phyloP scores from a whole-genome alignment of 1,140 invertebrate species.

The Formica selysi region DNA sequence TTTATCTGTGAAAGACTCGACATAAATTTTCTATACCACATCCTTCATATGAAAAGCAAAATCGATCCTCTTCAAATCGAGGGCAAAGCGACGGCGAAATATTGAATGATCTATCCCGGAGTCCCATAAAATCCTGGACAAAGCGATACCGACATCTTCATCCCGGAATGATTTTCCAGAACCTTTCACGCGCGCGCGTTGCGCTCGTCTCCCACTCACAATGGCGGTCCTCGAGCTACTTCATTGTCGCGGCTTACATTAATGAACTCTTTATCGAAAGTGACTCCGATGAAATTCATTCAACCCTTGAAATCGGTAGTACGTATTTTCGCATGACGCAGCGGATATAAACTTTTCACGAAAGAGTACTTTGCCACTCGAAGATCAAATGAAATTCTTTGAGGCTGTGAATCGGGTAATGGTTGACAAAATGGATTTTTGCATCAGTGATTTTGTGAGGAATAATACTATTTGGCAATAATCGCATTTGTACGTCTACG shows the following conservation, averaged over 20 bases:
- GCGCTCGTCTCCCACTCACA: not conserved
- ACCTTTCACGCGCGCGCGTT: constrained; percentile 33
- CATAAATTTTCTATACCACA: not conserved
- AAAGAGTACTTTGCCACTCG: not conserved
- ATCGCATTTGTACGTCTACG: not conserved
- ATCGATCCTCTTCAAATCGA: constrained; percentile 45
- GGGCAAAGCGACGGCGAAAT: constrained; percentile 26
- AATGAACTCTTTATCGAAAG: constrained; percentile 52
- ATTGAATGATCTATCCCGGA: constrained; percentile 12
- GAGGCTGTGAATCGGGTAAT: not conserved
- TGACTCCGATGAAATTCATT: constrained; percentile 36
- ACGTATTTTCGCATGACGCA: constrained; percentile 36
- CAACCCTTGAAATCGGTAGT: constrained; percentile 19
- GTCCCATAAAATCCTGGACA: constrained; percentile 35
- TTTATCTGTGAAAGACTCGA: not conserved
- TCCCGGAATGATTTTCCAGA: constrained; percentile 51
- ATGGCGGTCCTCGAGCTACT: constrained; percentile 26
- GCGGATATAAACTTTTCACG: constrained; percentile 2
- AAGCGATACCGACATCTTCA: constrained; percentile 38
- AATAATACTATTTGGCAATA: not conserved
- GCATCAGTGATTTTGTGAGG: constrained; percentile 4
- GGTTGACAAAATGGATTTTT: not conserved
- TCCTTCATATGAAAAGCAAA: constrained; percentile 16
- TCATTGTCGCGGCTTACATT: constrained; percentile 40
- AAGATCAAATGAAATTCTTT: not conserved